Conservation (phyloP, 1,140 invertebrate genomes). For the Stratiolaelaps scimitus region DNA sequence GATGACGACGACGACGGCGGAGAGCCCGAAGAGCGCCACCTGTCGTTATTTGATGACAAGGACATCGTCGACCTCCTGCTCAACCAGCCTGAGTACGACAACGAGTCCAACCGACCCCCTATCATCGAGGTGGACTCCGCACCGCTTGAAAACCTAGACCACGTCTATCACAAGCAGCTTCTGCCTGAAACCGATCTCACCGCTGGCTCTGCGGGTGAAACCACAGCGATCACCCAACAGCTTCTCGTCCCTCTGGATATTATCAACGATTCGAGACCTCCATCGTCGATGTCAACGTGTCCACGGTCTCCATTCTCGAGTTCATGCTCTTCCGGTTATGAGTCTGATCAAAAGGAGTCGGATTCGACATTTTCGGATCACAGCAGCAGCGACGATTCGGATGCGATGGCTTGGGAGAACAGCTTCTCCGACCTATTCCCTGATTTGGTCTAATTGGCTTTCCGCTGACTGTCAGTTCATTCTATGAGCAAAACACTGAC, state of each 20-base stretch:
- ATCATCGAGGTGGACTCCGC: slow-evolving; percentile 23
- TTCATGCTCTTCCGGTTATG: slow-evolving; percentile 8
- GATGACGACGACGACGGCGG: background rate
- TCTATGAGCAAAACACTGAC: too few species aligned
- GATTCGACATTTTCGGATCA: slow-evolving; percentile 14
- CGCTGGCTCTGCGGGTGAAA: too few species aligned
- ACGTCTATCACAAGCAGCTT: slow-evolving; percentile 22
- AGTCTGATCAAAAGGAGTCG: slow-evolving; percentile 7
- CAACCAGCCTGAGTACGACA: background rate
- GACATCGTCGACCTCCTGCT: slow-evolving; percentile 16
- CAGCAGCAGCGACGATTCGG: slow-evolving; percentile 6
- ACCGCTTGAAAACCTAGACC: slow-evolving; percentile 28
- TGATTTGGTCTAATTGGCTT: slow-evolving; percentile 17
- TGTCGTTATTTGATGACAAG: slow-evolving; percentile 5
- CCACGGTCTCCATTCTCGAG: slow-evolving; percentile 19
- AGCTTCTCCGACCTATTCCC: slow-evolving; percentile 14
- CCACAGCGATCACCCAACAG: too few species aligned
- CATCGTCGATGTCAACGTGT: background rate
- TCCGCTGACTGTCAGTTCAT: background rate
- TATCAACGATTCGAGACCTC: slow-evolving; percentile 1
- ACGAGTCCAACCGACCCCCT: background rate
- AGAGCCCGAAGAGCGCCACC: slow-evolving; percentile 4
- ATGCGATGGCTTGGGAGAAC: slow-evolving; percentile 12
- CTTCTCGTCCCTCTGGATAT: too few species aligned
- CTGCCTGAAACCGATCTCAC: background rate